Conservation (phyloP, 2,797 vertebrate species). For the Propithecus deckenii region DNA sequence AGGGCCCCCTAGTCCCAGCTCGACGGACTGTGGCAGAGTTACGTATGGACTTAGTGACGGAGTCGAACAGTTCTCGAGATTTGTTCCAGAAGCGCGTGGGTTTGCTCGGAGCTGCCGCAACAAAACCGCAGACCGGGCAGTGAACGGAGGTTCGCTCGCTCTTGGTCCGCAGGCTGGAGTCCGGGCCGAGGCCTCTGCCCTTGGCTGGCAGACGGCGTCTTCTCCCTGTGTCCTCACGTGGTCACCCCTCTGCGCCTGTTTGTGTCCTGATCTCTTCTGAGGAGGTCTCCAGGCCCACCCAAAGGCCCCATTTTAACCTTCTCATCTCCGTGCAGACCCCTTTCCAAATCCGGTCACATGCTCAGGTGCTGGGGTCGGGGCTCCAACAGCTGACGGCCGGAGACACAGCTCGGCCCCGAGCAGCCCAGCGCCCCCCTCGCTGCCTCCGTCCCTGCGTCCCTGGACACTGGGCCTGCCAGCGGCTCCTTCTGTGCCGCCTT, state of each 20-base stretch:
- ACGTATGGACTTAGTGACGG: neutral
- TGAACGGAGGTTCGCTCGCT: neutral
- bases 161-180: neutral
- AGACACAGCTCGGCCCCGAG: neutral
- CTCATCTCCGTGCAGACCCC: neutral
- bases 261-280: neutral
- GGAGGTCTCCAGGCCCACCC: neutral
- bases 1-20: neutral
- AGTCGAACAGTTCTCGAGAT: neutral
- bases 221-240: neutral
- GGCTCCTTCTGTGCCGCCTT: neutral
- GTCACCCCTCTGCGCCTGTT: neutral
- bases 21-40: neutral
- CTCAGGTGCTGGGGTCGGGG: neutral
- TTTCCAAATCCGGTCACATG: neutral
- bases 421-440: neutral
- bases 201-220: too few relatives aligned
- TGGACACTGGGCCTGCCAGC: fast-evolving
- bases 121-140: neutral
- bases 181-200: neutral
- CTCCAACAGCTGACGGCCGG: neutral
- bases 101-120: neutral
- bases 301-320: neutral
- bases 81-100: too few relatives aligned
- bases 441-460: neutral